Evolutionary conservation across 1,140 invertebrate species (phyloP), one percentile per base, ranked within the genome.

Genomic region (Aphidius gifuensis): DNA sequence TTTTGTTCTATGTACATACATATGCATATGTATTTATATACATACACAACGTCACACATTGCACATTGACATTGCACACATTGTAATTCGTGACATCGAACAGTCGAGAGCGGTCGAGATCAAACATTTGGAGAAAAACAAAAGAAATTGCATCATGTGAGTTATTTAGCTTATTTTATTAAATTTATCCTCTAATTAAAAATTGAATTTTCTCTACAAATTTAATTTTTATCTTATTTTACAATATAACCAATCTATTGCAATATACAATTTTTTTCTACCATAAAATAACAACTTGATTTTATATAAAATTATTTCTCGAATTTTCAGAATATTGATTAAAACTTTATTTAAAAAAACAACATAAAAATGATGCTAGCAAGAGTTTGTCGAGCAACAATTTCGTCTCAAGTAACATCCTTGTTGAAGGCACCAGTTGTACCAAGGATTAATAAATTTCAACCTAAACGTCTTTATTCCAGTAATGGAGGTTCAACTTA

Each of bases 341-440:
- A 58, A 45, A 61, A 49, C 7, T 39, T 23, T 54, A 23, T 62
- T 62, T 7, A n/a, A 49, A 54, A 64, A 49, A 57, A 59, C 16
- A 47, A 58, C 42, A 60, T 40, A 54, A 73, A 60, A 51, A 81
- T 81, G 79, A 62, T 80, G 73, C 65, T 79, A 5, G 68, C 71
- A 44, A 69, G 69, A 45, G 68, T 74, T 5, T 79, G 78, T 21
- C 71, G 73, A 44, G 62, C 65, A 57, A 67, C 70, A n/a, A 65
- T 75, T 42, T 69, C 72, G 7, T 73, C 78, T 5, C 66, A 72
- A 57, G 47, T 76, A n/a, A 51, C 47, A 0, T 67, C 51, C 9
- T 38, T 76, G 8, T 56, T 78, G 1, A 79, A 74, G 57, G 39
- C 64, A 23, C 72, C 71, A 0, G 48, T 73, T 8, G 59, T 66